These are phyloP conservation scores for Helicoverpa zea DNA, from an alignment of 1,140 invertebrate genomes.

Conservation along the genomic window DNA sequence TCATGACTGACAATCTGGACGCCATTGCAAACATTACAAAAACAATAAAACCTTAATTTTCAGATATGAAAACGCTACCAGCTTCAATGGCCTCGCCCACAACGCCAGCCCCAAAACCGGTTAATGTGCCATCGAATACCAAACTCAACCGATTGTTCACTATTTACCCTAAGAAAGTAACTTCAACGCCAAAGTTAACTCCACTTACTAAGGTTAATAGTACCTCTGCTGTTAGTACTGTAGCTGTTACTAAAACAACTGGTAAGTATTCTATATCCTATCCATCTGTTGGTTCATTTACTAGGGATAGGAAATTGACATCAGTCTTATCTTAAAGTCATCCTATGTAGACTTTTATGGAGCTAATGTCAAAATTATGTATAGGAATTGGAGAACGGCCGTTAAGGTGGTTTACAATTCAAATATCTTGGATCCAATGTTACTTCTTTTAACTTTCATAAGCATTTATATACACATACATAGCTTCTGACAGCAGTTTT, in stretches of 20 bases:
- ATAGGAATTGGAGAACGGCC: too few species aligned
- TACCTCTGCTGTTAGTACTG: neutral
- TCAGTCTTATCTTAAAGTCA: neutral
- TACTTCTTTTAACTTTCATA: too few species aligned
- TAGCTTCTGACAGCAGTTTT: too few species aligned
- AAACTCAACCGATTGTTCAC: neutral
- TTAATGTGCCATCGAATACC: neutral
- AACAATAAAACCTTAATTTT: too few species aligned
- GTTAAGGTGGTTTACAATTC: too few species aligned
- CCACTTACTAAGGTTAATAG: neutral
- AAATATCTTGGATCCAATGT: too few species aligned
- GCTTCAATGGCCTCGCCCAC: neutral
- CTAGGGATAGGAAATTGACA: neutral
- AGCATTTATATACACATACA: too few species aligned
- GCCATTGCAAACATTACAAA: too few species aligned
- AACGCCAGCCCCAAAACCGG: neutral
- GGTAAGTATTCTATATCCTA: neutral
- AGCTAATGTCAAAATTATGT: too few species aligned
- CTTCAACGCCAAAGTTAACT: neutral
- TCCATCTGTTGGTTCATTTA: too few species aligned
- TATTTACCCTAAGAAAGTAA: neutral
- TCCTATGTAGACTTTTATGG: neutral
- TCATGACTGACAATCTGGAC: too few species aligned
- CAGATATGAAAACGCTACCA: neutral
- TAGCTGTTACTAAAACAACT: neutral